phyloP scores from a whole-genome alignment of 2,113 vertebrate genomes.

The Lophochroa leadbeateri region DNA sequence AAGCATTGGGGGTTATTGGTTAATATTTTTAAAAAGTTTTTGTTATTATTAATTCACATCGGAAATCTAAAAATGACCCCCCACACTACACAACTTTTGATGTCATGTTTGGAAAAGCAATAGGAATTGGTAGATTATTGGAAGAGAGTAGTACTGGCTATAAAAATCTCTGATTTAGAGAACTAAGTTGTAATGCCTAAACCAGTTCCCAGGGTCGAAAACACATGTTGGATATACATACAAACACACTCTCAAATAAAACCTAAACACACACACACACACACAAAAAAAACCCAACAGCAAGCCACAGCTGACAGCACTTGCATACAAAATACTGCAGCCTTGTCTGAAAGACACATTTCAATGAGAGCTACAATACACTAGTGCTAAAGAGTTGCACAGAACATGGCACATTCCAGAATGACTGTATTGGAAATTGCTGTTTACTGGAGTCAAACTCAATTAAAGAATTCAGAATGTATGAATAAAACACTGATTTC shows the following conservation, averaged over 20 bases:
- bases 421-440: conserved; percentile 22
- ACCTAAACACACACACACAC: not conserved
- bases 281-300: too few relatives aligned
- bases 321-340: not conserved
- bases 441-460: conserved; percentile 12
- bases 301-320: not conserved
- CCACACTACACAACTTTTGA: not conserved
- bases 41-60: not conserved
- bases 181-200: not conserved
- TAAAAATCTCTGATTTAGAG: not conserved
- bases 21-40: not conserved
- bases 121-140: not conserved
- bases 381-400: conserved; percentile 46
- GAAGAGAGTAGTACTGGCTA: not conserved
- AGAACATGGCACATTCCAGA: conserved; percentile 13
- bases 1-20: not conserved
- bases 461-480: not conserved
- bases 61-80: not conserved
- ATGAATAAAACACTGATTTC: not conserved
- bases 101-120: not conserved
- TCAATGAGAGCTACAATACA: not conserved
- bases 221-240: not conserved
- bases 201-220: not conserved
- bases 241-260: not conserved
- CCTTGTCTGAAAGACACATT: not conserved